These are phyloP conservation scores for Lacerta agilis DNA, from an alignment of 2,797 vertebrate genomes.

Conservation along the genomic window DNA sequence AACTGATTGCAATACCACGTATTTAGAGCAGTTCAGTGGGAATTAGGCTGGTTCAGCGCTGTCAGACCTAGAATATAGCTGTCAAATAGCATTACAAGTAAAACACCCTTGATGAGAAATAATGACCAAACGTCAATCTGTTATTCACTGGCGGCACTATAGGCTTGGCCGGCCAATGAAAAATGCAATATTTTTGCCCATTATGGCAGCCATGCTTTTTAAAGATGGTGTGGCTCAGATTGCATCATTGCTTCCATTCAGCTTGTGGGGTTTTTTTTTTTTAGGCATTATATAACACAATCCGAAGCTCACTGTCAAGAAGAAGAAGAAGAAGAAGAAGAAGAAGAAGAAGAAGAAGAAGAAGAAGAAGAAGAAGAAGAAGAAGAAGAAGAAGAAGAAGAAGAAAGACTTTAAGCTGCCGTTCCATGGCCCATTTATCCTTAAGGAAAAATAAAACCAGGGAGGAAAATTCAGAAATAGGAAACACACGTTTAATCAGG, in stretches of 20 bases:
- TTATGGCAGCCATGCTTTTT: slow-evolving; percentile 66
- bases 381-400: background rate
- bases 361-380: too few species aligned
- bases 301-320: slow-evolving; percentile 1
- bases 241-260: slow-evolving; percentile 50
- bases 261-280: slow-evolving; percentile 42
- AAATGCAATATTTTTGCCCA: slow-evolving; percentile 75
- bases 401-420: slow-evolving; percentile 24
- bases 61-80: slow-evolving; percentile 93
- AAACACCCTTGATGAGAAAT: slow-evolving; percentile 90
- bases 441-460: slow-evolving; percentile 4
- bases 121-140: slow-evolving; percentile 90
- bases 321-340: too few species aligned
- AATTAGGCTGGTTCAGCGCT: slow-evolving; percentile 95
- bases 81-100: slow-evolving; percentile 93
- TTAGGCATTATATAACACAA: slow-evolving; percentile 31
- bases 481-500: slow-evolving; percentile 19
- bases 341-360: too few species aligned
- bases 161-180: slow-evolving; percentile 72
- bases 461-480: slow-evolving; percentile 18
- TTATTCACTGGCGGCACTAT: slow-evolving; percentile 75
- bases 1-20: slow-evolving; percentile 95
- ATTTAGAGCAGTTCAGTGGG: slow-evolving; percentile 94
- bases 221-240: slow-evolving; percentile 57
- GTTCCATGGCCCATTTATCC: background rate